phyloP scores from a whole-genome alignment of 2,797 vertebrate genomes.

The Ceryle rudis region DNA sequence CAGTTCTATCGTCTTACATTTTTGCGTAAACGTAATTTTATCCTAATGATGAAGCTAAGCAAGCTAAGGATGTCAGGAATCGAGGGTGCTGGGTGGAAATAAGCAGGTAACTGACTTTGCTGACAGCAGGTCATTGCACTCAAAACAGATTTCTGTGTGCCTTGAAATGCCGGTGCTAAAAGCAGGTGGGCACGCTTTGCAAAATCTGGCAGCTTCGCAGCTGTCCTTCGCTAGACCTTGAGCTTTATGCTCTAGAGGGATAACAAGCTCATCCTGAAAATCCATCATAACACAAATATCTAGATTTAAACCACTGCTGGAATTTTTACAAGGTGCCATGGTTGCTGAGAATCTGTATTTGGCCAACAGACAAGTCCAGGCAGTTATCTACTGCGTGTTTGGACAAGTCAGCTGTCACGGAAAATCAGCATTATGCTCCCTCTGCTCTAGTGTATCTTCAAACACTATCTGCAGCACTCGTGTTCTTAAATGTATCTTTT shows the following conservation, averaged over 20 bases:
- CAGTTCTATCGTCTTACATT: not conserved
- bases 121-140: not conserved
- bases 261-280: not conserved
- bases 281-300: not conserved
- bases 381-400: constrained; percentile 41
- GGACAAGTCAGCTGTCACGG: constrained; percentile 64
- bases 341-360: not conserved
- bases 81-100: not conserved
- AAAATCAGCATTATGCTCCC: not conserved
- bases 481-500: not conserved
- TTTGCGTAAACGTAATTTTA: not conserved
- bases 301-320: not conserved
- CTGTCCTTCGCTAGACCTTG: not conserved
- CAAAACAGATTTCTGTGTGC: not conserved
- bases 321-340: constrained; percentile 34
- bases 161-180: not conserved
- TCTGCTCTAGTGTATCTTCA: not conserved
- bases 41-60: not conserved
- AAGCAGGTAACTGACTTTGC: not conserved
- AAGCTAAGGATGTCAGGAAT: not conserved
- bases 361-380: constrained; percentile 40
- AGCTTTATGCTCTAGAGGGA: not conserved
- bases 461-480: not conserved
- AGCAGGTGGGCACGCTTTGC: not conserved
- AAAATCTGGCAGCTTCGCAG: not conserved